These are phyloP conservation scores for Oryzias dopingdopingensis DNA, from an alignment of 2,797 vertebrate genomes.

Conservation along the genomic window DNA sequence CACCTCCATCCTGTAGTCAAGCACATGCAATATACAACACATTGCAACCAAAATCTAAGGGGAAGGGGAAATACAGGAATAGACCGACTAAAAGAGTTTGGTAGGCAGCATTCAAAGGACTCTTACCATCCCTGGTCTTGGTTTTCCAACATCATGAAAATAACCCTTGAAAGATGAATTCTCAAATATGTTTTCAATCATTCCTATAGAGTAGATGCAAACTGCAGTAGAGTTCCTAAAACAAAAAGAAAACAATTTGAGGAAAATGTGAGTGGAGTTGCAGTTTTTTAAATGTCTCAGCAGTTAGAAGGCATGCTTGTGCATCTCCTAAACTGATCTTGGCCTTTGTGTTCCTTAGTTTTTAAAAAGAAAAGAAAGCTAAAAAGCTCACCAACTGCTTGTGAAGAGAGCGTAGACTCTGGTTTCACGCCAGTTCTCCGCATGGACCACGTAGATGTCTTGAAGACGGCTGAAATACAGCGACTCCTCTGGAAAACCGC, in stretches of 20 bases:
- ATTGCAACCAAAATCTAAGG: not conserved
- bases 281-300: not conserved
- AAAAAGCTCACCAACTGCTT: conserved; percentile 77
- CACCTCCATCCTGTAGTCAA: conserved; percentile 6
- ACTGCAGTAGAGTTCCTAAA: conserved; percentile 80
- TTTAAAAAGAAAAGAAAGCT: conserved; percentile 21
- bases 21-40: not conserved
- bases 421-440: conserved; percentile 67
- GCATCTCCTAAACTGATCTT: not conserved
- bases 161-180: conserved; percentile 75
- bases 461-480: conserved; percentile 79
- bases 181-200: conserved; percentile 74
- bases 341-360: conserved; percentile 9
- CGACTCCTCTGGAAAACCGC: conserved; percentile 72
- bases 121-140: conserved; percentile 77
- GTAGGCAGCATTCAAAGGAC: not conserved
- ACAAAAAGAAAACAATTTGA: too few relatives aligned
- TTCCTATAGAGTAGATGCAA: conserved; percentile 73
- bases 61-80: conserved; percentile 8
- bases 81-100: conserved; percentile 1
- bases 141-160: conserved; percentile 47
- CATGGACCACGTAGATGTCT: conserved; percentile 68
- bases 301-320: not conserved
- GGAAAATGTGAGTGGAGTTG: not conserved
- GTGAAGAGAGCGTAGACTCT: conserved; percentile 78